A percentile compares a stretch with the other conserved stretches of the same genome.
These are phyloP conservation scores for Dunckerocampus dactyliophorus DNA, from an alignment of 2,113 vertebrate genomes.

Conservation along the genomic window DNA sequence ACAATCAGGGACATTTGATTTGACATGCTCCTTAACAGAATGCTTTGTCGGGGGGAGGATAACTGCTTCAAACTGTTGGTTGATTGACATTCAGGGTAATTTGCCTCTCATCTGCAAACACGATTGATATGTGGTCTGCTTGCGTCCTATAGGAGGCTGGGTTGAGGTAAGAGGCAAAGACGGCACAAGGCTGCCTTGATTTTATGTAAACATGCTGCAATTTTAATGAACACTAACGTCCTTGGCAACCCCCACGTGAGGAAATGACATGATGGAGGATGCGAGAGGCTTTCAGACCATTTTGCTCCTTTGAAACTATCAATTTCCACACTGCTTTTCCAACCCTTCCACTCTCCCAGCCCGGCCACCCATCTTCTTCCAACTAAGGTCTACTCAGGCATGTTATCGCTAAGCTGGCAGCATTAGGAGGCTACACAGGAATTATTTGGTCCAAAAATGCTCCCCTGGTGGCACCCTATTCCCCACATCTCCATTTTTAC, in stretches of 20 bases:
- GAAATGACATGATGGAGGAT: slow-evolving; percentile 23
- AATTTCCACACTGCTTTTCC: slow-evolving; percentile 43
- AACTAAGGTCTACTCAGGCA: slow-evolving; percentile 56
- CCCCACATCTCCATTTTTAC: slow-evolving; percentile 50
- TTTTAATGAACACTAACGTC: slow-evolving; percentile 58
- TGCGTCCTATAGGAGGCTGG: slow-evolving; percentile 27
- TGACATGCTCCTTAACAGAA: not conserved
- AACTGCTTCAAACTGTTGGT: too few species aligned
- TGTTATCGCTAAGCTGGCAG: slow-evolving; percentile 65
- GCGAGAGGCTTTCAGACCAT: slow-evolving; percentile 56
- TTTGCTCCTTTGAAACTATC: slow-evolving; percentile 57
- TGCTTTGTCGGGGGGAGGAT: not conserved
- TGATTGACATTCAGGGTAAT: slow-evolving; percentile 21
- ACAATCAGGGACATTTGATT: not conserved
- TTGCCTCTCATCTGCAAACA: slow-evolving; percentile 5
- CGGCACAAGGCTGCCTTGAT: slow-evolving; percentile 24
- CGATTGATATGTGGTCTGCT: not conserved
- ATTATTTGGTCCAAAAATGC: slow-evolving; percentile 38
- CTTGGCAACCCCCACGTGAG: slow-evolving; percentile 35
- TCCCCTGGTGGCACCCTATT: slow-evolving; percentile 42
- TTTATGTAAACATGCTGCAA: slow-evolving; percentile 61
- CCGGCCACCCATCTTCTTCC: slow-evolving; percentile 53
- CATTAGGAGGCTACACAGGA: slow-evolving; percentile 49
- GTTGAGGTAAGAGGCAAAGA: slow-evolving; percentile 33
- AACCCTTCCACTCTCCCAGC: slow-evolving; percentile 29